Base-by-base conservation (phyloP, 2,888 invertebrate species). In the Carabus problematicus region DNA sequence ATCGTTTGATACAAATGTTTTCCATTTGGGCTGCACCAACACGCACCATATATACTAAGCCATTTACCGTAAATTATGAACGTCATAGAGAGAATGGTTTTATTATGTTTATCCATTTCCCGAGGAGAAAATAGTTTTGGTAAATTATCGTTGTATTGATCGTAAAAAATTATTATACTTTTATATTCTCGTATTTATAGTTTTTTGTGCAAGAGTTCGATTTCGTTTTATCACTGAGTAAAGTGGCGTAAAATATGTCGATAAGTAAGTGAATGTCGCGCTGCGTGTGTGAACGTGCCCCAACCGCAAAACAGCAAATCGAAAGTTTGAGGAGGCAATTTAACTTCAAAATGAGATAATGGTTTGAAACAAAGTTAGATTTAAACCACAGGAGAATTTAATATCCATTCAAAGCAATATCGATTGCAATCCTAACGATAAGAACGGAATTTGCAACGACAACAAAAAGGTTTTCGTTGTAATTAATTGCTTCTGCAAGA, bases 311-410 rank as follows among this genome's bases (percentile, higher is more conserved):
- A 29, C 29, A 29, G 29, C 29, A 29, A 29, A 29, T 29, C 29
- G 29, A 29, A 29, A 29, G 29, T 29, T 29, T 29, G 3, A 29
- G 29, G 29, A 47, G 18, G 39, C 59, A 67, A 67, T 67, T 67
- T 67, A 60, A 67, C 67, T 67, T 67, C 52, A 54, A 60, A 67
- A 67, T 60, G 60, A 67, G 60, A 67, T 67, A 67, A 59, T 52
- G 60, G 42, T 18, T 47, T 14, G 18, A 52, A 60, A 16, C 18
- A 41, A 66, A 67, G 60, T 67, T 67, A 29, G 49, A 60, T 52
- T 67, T 54, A 16, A 59, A 47, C 12, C 18, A 19, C 16, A 14
- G 19, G 18, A 14, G 49, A 19, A 67, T 67, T 67, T 60, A 67
- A 67, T 67, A 60, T 67, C 67, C 67, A 59, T 59, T 67, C 39